These are phyloP conservation scores for Thomomys bottae DNA, from an alignment of 2,113 vertebrate species.

Conservation along the genomic window DNA sequence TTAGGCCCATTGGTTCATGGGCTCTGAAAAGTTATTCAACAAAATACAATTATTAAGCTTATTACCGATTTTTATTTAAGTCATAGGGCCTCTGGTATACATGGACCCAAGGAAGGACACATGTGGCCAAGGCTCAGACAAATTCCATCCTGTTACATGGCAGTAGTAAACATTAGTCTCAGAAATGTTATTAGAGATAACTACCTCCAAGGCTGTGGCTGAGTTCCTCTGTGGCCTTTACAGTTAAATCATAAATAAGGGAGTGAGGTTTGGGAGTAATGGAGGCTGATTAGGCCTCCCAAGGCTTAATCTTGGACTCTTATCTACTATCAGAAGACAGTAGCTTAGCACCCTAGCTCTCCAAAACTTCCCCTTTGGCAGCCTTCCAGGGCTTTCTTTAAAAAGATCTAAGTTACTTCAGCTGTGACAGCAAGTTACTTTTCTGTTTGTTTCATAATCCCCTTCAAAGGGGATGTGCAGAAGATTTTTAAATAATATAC, in stretches of 20 bases:
- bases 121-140: not conserved
- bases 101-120: not conserved
- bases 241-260: too few species aligned
- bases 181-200: slow-evolving; percentile 1
- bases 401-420: slow-evolving; percentile 33
- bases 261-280: not conserved
- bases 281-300: not conserved
- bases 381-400: not conserved
- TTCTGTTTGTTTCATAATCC: slow-evolving; percentile 42
- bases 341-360: not conserved
- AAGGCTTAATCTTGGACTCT: not conserved
- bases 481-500: slow-evolving; percentile 23
- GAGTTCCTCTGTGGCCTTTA: not conserved
- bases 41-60: slow-evolving; percentile 13
- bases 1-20: not conserved
- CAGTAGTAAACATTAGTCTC: not conserved
- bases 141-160: not conserved
- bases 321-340: not conserved
- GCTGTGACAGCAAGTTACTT: slow-evolving; percentile 37
- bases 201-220: not conserved
- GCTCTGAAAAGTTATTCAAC: slow-evolving; percentile 33
- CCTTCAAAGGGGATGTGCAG: slow-evolving; percentile 29
- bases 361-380: not conserved
- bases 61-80: slow-evolving; percentile 37
- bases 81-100: not conserved